phyloP scores from a whole-genome alignment of 2,797 vertebrate genomes.

The Sylvia borin region DNA sequence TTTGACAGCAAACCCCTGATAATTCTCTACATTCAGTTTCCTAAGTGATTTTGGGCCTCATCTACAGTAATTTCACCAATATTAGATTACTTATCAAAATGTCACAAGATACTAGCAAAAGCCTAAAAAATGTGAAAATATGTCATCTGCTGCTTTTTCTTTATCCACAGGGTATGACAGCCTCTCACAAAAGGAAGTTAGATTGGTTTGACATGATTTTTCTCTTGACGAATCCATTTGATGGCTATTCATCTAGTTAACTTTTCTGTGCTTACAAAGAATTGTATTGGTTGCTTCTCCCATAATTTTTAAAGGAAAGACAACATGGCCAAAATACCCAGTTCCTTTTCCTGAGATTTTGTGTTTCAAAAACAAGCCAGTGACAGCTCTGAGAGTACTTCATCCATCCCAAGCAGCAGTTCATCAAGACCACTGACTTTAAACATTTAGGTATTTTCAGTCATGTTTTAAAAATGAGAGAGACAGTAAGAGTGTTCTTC shows the following conservation, averaged over 20 bases:
- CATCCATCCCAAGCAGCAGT: not conserved
- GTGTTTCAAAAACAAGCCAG: not conserved
- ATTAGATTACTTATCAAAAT: slow-evolving; percentile 3
- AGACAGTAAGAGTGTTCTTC: not conserved
- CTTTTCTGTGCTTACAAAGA: not conserved
- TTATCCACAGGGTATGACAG: not conserved
- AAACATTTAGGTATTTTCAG: not conserved
- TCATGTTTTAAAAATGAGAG: not conserved
- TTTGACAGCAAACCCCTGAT: not conserved
- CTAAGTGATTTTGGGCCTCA: not conserved
- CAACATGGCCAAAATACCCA: not conserved
- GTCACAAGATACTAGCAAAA: not conserved
- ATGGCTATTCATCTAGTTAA: not conserved
- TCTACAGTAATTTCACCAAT: not conserved
- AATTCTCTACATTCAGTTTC: not conserved
- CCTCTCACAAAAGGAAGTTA: not conserved
- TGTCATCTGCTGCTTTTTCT: slow-evolving; percentile 5
- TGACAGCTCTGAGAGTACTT: not conserved
- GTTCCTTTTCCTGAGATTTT: not conserved
- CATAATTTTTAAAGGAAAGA: not conserved
- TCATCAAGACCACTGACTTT: not conserved
- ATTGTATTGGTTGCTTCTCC: not conserved
- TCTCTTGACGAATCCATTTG: not conserved
- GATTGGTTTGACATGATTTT: not conserved
- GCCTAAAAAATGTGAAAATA: not conserved